Evolutionary conservation across 2,888 invertebrate genomes (phyloP), one percentile per base, ranked within the genome.

Genomic region (Romanomermis culicivorax): DNA sequence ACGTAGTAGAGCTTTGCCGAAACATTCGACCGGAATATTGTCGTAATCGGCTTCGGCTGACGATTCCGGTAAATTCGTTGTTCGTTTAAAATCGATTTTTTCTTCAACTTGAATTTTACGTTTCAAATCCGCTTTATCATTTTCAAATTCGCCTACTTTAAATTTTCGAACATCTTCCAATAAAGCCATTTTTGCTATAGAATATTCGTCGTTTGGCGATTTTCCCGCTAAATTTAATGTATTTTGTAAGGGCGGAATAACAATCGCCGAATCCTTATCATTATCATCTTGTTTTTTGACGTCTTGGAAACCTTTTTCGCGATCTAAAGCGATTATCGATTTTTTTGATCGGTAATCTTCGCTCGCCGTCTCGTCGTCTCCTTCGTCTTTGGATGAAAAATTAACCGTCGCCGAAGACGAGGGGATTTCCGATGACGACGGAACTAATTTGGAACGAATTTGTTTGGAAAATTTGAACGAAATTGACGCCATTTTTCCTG

Each of bases 1-100:
- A 58, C 89, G 75, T 1, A 95, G 74, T 82, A 93, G 82, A 0
- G 93, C 95, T 68, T 84, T 65, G 2, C 95, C 95, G 78, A 82
- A 95, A 54, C 83, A 79, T 64, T 76, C 76, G 24, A 83, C 76
- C 0, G 83, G 81, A 57, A 82, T 74, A 62, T 74, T 70, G 60
- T 81, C 79, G 68, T 82, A 83, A 70, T 81, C 79, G 4, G 17
- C 17, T 47, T 45, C 30, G 4, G 4, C n/a, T 7, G 7, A n/a
- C 57, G 24, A 7, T 11, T 20, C 24, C 7, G 47, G 14, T 7
- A 20, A 11, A 7, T 45, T 23, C 11, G 7, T 45, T 23, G 14
- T 45, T 7, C 36, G 36, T n/a, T n/a, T n/a, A n/a, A n/a, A n/a
- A n/a, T n/a, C n/a, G n/a, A n/a, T n/a, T n/a, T n/a, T n/a, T n/a